Evolutionary conservation across 2,797 vertebrate species (phyloP).

Genomic region (Microctenopoma lineatum): DNA sequence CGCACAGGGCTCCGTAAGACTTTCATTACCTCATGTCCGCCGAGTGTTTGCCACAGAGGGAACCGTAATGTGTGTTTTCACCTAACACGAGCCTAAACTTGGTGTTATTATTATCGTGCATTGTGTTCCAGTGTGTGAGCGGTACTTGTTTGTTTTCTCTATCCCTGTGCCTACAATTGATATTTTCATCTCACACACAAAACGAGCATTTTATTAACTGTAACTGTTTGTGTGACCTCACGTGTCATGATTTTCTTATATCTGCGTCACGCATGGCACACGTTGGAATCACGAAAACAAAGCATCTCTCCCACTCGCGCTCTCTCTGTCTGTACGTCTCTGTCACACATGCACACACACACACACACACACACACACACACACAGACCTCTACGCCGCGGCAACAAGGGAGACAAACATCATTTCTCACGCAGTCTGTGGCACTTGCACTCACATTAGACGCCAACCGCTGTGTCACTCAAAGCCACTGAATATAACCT

Average conservation of each 20-base stretch:
- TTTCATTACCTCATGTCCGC: conserved; percentile 26
- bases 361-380: conserved; percentile 4
- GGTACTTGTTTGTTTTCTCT: background rate
- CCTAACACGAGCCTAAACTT: conserved; percentile 12
- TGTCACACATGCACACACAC: conserved; percentile 1
- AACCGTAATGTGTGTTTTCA: conserved; percentile 16
- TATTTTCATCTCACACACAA: conserved; percentile 13
- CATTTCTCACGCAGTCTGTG: conserved; percentile 62
- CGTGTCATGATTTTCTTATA: conserved; percentile 53
- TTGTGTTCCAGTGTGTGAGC: background rate
- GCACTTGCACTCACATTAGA: conserved; percentile 63
- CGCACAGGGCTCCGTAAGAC: conserved; percentile 4
- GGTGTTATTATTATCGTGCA: conserved; percentile 21
- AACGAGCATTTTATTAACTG: conserved; percentile 10
- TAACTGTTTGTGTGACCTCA: conserved; percentile 25
- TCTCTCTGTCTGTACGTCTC: background rate
- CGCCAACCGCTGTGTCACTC: conserved; percentile 68
- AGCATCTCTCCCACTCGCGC: conserved; percentile 20
- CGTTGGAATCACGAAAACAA: conserved; percentile 53
- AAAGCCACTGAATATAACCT: conserved; percentile 63
- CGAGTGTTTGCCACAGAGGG: conserved; percentile 3
- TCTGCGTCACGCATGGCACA: conserved; percentile 51
- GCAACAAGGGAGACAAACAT: conserved; percentile 71
- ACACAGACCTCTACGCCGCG: conserved; percentile 16
- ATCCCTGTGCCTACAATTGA: conserved; percentile 3